phyloP scores from a whole-genome alignment of 2,113 vertebrate species.

The Thamnaconus septentrionalis region DNA sequence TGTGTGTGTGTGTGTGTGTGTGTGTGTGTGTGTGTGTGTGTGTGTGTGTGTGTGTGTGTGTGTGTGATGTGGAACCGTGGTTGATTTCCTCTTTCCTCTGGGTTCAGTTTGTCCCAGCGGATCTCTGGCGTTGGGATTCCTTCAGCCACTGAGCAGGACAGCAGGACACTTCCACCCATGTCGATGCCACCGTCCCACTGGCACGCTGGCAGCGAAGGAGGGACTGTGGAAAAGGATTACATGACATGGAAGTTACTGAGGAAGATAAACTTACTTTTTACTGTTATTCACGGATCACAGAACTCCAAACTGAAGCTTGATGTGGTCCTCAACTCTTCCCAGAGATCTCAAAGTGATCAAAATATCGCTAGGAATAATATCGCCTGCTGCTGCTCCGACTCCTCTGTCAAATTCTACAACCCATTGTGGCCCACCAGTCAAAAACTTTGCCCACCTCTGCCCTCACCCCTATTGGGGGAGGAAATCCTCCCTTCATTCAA shows the following conservation, averaged over 20 bases:
- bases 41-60: not conserved
- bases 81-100: no score
- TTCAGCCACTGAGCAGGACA: conserved; percentile 74
- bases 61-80: no score
- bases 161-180: conserved; percentile 69
- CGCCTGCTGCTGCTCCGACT: no score
- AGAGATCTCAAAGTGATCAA: no score
- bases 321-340: no score
- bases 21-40: not conserved
- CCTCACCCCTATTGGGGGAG: no score
- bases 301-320: no score
- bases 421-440: no score
- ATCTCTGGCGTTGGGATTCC: conserved; percentile 76
- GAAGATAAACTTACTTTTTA: not conserved
- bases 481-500: no score
- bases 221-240: conserved; percentile 50
- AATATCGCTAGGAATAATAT: no score
- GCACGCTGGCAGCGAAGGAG: conserved; percentile 76
- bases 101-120: conserved; percentile 76
- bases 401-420: no score
- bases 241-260: not conserved
- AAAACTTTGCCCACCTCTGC: no score
- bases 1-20: not conserved
- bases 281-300: not conserved
- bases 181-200: conserved; percentile 70